Evolutionary conservation across 2,113 vertebrate genomes (phyloP), one percentile per base, ranked within the genome.

Genomic region (Sylvilagus bachmani): DNA sequence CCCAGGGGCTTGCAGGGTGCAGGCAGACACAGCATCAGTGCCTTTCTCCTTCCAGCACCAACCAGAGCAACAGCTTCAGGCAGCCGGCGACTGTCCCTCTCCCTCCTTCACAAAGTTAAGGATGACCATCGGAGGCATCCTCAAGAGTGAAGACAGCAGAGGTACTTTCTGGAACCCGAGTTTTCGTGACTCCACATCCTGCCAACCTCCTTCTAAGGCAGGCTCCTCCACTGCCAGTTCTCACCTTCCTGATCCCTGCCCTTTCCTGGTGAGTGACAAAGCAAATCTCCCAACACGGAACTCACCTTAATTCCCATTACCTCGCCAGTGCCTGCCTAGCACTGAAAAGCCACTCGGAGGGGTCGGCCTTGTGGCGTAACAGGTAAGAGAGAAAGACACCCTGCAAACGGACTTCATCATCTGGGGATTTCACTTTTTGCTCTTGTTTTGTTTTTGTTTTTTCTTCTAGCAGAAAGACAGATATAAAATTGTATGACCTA

Each of bases 401-500:
- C 21, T 22, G 14, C 66, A 69, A 64, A 81, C 22, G 12, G 24
- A 70, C 62, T 70, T 27, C 12, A 36, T 81, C 33, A 49, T 31
- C 78, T 80, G 79, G 5, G 8, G 70, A 8, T 24, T 62, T n/a
- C 21, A 6, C 13, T 31, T 58, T 58, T 58, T 58, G 11, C 13
- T 58, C 19, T 6, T 58, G 13, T 51, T 58, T 38, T 5, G n/a
- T n/a, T 27, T 13, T 8, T 44, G 33, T 21, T 6, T 10, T 31
- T 33, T 53, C 49, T 12, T 31, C 24, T 14, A 24, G 16, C 11
- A 22, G n/a, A 19, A 38, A 13, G 44, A 31, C 1, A 12, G 21
- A 33, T 38, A 36, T 64, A 84, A 22, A 85, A 49, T 33, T 89
- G 87, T 91, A 70, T 90, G 33, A 85, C 74, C 3, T 19, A 91